These are phyloP conservation scores for Dynastes hyllus DNA, from an alignment of 2,888 invertebrate genomes.

Conservation along the genomic window DNA sequence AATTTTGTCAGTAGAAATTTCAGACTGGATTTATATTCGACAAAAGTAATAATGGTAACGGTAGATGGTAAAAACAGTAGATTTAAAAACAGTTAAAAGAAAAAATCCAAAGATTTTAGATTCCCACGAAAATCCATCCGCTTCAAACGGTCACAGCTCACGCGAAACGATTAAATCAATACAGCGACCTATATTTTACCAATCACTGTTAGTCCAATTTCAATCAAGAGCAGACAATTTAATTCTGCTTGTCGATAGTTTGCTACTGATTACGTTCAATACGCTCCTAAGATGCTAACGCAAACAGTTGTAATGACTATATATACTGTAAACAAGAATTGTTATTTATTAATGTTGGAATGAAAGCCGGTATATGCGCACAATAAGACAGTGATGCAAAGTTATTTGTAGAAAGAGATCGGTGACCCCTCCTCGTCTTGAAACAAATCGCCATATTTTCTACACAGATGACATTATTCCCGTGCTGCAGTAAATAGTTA, in stretches of 20 bases:
- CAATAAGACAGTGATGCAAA: not conserved
- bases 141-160: slow-evolving; percentile 4
- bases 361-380: too few species aligned
- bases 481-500: not conserved
- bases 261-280: not conserved
- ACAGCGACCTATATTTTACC: slow-evolving; percentile 25
- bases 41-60: not conserved
- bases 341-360: too few species aligned
- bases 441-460: not conserved
- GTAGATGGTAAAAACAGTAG: not conserved
- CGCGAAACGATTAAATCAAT: slow-evolving; percentile 18
- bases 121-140: not conserved
- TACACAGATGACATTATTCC: not conserved
- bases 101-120: not conserved
- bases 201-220: not conserved
- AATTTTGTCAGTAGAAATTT: too few species aligned
- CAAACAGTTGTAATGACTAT: too few species aligned
- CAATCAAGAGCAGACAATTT: not conserved
- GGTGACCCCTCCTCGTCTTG: not conserved
- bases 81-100: not conserved
- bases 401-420: not conserved
- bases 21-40: too few species aligned
- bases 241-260: not conserved
- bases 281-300: too few species aligned
- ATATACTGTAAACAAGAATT: too few species aligned